phyloP scores from a whole-genome alignment of 2,797 vertebrate species.

The Thamnophis elegans region DNA sequence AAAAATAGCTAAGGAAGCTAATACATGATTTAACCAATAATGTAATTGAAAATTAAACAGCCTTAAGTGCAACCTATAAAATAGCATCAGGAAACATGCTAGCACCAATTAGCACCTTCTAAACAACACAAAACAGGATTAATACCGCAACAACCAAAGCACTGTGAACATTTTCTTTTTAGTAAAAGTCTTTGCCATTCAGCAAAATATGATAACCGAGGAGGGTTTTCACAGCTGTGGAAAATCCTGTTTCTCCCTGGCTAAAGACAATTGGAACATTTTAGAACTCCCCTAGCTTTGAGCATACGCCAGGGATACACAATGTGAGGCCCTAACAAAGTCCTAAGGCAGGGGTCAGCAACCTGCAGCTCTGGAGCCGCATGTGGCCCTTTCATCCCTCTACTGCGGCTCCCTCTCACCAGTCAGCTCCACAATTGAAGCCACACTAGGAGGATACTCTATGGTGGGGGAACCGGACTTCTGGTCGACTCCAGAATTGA shows the following conservation, averaged over 20 bases:
- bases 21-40: background rate
- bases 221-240: background rate
- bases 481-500: no score
- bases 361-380: no score
- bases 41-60: background rate
- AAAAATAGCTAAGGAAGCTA: background rate
- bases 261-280: background rate
- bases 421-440: no score
- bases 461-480: no score
- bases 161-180: background rate
- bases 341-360: no score
- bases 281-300: background rate
- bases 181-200: background rate
- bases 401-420: no score
- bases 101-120: background rate
- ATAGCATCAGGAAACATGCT: background rate
- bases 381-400: no score
- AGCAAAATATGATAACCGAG: background rate
- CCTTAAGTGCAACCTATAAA: background rate
- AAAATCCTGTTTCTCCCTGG: background rate
- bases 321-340: background rate
- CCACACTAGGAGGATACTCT: no score
- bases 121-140: background rate
- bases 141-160: background rate
- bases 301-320: background rate